phyloP scores from a whole-genome alignment of 2,113 vertebrate species.

The Hoplias malabaricus region DNA sequence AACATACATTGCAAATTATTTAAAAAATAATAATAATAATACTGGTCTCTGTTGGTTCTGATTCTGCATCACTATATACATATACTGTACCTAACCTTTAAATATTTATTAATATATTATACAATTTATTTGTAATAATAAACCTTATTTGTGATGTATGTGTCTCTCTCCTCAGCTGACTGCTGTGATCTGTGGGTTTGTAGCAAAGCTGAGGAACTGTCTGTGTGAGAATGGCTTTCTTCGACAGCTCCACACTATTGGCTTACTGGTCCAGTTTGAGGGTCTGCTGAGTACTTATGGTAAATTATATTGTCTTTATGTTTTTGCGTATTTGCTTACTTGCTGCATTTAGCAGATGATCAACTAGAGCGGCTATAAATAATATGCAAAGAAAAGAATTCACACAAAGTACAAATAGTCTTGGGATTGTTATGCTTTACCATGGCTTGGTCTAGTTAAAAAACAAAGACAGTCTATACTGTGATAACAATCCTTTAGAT shows the following conservation, averaged over 20 bases:
- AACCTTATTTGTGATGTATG: background rate
- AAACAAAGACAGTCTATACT: too few relatives aligned
- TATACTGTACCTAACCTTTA: background rate
- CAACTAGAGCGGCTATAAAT: too few relatives aligned
- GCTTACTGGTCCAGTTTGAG: slow-evolving; percentile 93
- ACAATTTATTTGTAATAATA: background rate
- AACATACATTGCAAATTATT: too few relatives aligned
- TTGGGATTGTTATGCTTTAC: too few relatives aligned
- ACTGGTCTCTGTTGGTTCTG: too few relatives aligned
- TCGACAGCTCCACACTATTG: slow-evolving; percentile 94
- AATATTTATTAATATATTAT: background rate
- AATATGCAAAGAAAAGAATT: too few relatives aligned
- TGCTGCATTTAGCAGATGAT: background rate
- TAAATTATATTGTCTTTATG: slow-evolving; percentile 62
- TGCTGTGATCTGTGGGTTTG: slow-evolving; percentile 93
- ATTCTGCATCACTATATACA: too few relatives aligned
- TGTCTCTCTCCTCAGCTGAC: slow-evolving; percentile 78
- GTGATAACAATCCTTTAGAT: too few relatives aligned
- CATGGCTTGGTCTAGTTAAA: too few relatives aligned
- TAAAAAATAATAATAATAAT: too few relatives aligned
- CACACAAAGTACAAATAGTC: too few relatives aligned
- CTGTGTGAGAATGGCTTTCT: slow-evolving; percentile 91
- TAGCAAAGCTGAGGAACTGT: slow-evolving; percentile 92
- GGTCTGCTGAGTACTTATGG: slow-evolving; percentile 94
- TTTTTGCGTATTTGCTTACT: background rate